phyloP scores from a whole-genome alignment of 2,113 vertebrate species.

The Notarius lentiginosus region DNA sequence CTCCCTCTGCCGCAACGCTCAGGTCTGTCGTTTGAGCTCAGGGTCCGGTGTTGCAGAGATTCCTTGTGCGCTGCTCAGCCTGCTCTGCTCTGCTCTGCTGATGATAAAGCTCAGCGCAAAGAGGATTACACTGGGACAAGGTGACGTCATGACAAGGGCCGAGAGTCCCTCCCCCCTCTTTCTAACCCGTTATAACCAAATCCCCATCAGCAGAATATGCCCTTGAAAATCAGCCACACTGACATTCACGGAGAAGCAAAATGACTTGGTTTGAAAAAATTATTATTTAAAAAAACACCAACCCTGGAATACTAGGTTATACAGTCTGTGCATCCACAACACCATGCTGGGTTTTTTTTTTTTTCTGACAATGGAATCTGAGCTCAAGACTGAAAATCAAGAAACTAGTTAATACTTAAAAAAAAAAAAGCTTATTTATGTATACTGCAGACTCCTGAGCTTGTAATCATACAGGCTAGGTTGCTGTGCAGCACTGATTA shows the following conservation, averaged over 20 bases:
- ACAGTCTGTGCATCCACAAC: background rate
- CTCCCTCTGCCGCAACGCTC: constrained; percentile 28
- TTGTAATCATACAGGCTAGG: background rate
- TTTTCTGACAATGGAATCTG: too few species aligned
- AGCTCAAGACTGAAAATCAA: background rate
- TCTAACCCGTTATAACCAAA: constrained; percentile 77
- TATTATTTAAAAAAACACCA: background rate
- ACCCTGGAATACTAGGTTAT: background rate
- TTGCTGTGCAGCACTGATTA: background rate
- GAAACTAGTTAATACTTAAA: background rate
- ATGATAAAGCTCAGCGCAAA: constrained; percentile 76
- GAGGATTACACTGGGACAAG: constrained; percentile 86
- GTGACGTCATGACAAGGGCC: constrained; percentile 85
- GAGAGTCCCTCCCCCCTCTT: constrained; percentile 56
- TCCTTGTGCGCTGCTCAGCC: constrained; percentile 57
- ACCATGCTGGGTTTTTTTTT: background rate
- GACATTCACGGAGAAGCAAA: constrained; percentile 66
- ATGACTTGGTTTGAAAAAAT: background rate
- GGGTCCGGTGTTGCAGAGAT: constrained; percentile 73
- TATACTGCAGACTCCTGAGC: background rate
- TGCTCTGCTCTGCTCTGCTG: constrained; percentile 61
- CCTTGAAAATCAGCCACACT: constrained; percentile 81
- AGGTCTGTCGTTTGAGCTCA: constrained; percentile 47
- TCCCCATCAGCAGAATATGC: constrained; percentile 84
- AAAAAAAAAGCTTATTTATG: background rate